Evolutionary conservation across 2,888 invertebrate species (phyloP), one percentile per base, ranked within the genome.

Genomic region (Drosophila setosimentum): DNA sequence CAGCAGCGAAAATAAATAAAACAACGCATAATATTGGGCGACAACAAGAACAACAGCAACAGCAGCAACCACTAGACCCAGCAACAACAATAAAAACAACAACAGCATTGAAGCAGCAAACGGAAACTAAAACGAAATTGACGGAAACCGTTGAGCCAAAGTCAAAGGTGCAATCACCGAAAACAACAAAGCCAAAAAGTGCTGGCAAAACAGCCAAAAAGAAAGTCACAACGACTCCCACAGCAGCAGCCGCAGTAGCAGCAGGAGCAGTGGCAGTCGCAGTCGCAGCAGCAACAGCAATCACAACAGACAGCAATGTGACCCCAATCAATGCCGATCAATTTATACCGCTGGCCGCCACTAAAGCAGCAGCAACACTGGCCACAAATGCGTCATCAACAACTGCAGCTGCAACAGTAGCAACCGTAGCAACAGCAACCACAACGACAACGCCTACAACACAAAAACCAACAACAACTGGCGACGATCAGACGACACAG

Each of bases 281-380:
- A 61, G n/a, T 65, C 61, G 13, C 61, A 62, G 16, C 68, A 55
- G 7, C 68, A 64, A 11, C 68, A 75, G 21, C 74, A 71, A 48
- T 76, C 51, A 54, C 75, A 53, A 29, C 71, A 71, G 84, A 82
- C 77, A 83, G 83, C 89, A 87, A 89, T 89, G 89, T 88, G 87
- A 89, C 87, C 82, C 84, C 85, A 83, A 90, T 92, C 82, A 92
- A 92, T 87, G 91, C 91, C 82, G 92, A 91, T 91, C 89, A 91
- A 80, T 92, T 92, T 80, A 80, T 91, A 77, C 74, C 89, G 70
- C 66, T 82, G 83, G 90, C 90, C 87, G 88, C 91, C 69, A 87
- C 82, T 69, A 87, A 90, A 67, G 67, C 83, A 73, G 76, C 80
- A 68, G 72, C 69, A 57, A 54, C 73, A 78, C 70, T 78, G 48